Base-by-base conservation (phyloP, 2,888 invertebrate species). In the Caenorhabditis imperialis region DNA sequence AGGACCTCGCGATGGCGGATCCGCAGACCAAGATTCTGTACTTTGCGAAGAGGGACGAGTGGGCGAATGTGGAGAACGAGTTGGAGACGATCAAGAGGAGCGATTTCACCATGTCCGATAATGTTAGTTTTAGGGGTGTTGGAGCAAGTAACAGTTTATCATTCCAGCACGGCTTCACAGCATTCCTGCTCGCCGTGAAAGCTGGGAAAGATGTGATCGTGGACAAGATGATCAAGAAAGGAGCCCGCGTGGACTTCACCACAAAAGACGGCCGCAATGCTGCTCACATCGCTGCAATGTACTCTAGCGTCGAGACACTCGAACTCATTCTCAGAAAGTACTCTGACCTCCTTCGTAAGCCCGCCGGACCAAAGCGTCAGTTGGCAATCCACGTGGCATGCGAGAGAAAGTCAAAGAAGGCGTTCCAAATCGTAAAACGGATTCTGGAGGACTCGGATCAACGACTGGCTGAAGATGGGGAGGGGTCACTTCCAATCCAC, bases 351-450 rank as follows among this genome's bases (percentile, higher is more conserved):
- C 93, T 95, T 16, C 94, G 93, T 87, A 93, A 94, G 40, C 93
- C 94, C 1, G 97, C 96, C 88, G 97, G 85, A 61, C 93, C 94
- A 74, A 93, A 94, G 76, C 93, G 94, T 84, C 96, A 97, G 90
- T 94, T 96, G 6, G 94, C 97, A 1, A 93, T 98, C 1, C 99
- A 99, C 90, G 91, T 97, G 89, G 96, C 96, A 75, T 95, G 96
- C 60, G 93, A 94, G 83, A 92, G 98, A 85, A 94, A 94, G 89
- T 94, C 94, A 0, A 95, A 95, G 16, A 94, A 94, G 25, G 95
- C 96, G 4, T 93, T 96, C 63, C 93, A 93, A 84, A 94, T 96
- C 83, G 92, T 97, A 14, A 92, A 96, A 86, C 92, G 94, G 5
- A 91, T 99, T 38, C 91, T 98, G 55, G 63, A 92, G 93, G 71